Evolutionary conservation across 2,888 invertebrate genomes (phyloP), one percentile per base, ranked within the genome.

Genomic region (Chrysolina haemoptera): DNA sequence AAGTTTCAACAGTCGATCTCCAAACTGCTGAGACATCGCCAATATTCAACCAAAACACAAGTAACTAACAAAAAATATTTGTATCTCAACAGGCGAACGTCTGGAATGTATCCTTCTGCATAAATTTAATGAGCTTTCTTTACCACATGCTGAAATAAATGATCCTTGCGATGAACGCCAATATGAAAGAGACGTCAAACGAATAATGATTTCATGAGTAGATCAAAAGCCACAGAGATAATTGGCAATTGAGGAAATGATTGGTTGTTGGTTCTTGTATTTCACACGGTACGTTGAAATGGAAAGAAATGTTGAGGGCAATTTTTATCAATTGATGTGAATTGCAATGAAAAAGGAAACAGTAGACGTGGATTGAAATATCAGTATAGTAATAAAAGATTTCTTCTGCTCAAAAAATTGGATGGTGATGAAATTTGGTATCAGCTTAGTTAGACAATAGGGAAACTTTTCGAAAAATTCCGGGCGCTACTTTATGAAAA

Each of bases 191-290:
- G 20, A 53, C 53, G 20, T 20, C 53, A 53, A 53, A 53, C 53
- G 16, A 20, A 11, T 12, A 53, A 53, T 53, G 20, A 10, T 53
- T 43, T 12, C 53, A 20, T 53, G 53, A 53, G 53, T 53, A 53
- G 53, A 53, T 53, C 53, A 53, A 53, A 53, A 53, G 11, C 53
- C 53, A 18, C 53, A 53, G 11, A 53, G 53, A 12, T 53, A 53
- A 53, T 53, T 53, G 53, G 53, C 53, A 53, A 53, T 53, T 9
- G 53, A 20, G 4, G 20, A 53, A 53, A 20, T 53, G 20, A 53
- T 53, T 53, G 53, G 53, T 53, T 53, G 53, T 53, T 18, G 11
- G 53, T 53, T 20, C 10, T 35, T 50, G n/a, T n/a, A 43, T 43
- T 43, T 1, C 50, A 10, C 18, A 12, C 18, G 53, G 20, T 53